Conservation (phyloP, 1,140 invertebrate genomes). For the Uloborus diversus region DNA sequence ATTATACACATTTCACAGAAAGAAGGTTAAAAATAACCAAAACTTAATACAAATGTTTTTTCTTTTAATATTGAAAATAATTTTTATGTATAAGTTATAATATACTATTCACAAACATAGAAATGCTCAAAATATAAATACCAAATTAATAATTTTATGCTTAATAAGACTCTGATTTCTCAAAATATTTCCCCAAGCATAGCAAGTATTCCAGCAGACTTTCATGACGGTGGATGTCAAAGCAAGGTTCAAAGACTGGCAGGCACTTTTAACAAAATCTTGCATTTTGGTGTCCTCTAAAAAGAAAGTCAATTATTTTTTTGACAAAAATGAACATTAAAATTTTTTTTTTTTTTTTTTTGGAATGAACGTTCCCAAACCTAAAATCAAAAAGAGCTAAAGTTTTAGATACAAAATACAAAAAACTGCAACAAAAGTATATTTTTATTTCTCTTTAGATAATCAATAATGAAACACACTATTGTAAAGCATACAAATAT, state of each 20-base stretch:
- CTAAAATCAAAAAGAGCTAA: not conserved
- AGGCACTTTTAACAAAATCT: constrained; percentile 68
- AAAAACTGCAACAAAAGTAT: no score
- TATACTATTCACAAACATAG: no score
- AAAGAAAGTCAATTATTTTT: not conserved
- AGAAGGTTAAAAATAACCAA: no score
- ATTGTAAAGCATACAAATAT: no score
- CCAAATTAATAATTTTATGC: constrained; percentile 6
- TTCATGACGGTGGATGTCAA: constrained; percentile 79
- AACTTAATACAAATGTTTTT: no score
- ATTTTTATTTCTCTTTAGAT: no score
- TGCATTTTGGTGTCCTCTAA: constrained; percentile 62
- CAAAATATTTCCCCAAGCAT: constrained; percentile 81
- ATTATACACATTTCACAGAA: no score
- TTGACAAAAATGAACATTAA: not conserved
- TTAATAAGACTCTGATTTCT: constrained; percentile 71
- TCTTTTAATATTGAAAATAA: no score
- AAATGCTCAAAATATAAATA: no score
- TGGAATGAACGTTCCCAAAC: not conserved
- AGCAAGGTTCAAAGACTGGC: constrained; percentile 73
- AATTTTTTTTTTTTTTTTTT: not conserved
- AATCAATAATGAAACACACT: no score
- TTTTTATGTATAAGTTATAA: no score
- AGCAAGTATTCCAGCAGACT: constrained; percentile 89
- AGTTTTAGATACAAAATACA: not conserved